A percentile compares a stretch with the other conserved stretches of the same genome.
Evolutionary conservation across 1,140 invertebrate species (phyloP).

Genomic region (Pseudomyrmex cubaensis): DNA sequence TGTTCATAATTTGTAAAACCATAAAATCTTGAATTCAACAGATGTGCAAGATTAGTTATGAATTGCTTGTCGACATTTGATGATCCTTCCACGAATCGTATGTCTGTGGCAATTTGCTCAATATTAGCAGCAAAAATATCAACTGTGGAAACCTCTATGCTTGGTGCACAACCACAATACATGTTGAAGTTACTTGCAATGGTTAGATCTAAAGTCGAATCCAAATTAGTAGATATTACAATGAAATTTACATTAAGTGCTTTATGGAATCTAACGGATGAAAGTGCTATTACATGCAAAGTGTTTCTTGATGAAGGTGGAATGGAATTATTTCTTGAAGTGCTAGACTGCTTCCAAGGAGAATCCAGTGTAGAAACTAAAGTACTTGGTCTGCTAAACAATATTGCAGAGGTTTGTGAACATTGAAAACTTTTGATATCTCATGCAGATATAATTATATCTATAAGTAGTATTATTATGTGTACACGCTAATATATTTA

Average conservation of each 20-base stretch:
- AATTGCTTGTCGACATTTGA: constrained; percentile 91
- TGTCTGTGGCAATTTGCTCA: constrained; percentile 94
- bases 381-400: constrained; percentile 92
- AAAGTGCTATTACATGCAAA: constrained; percentile 90
- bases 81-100: constrained; percentile 91
- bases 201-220: constrained; percentile 88
- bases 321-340: constrained; percentile 89
- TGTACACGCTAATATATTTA: constrained; percentile 11
- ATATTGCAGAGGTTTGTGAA: constrained; percentile 92
- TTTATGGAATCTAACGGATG: constrained; percentile 94
- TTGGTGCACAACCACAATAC: constrained; percentile 89
- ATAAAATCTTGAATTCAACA: constrained; percentile 67
- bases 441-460: background rate
- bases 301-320: constrained; percentile 91
- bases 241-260: constrained; percentile 93
- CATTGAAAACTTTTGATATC: constrained; percentile 16
- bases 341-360: constrained; percentile 88
- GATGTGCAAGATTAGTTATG: constrained; percentile 91
- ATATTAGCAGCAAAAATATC: constrained; percentile 91
- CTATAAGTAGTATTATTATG: constrained; percentile 2
- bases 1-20: background rate
- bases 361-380: constrained; percentile 92
- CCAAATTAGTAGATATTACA: constrained; percentile 89
- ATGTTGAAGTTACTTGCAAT: constrained; percentile 91
- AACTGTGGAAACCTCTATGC: constrained; percentile 90